Base-by-base conservation (phyloP, 2,113 vertebrate species). In the Rhineura floridana region DNA sequence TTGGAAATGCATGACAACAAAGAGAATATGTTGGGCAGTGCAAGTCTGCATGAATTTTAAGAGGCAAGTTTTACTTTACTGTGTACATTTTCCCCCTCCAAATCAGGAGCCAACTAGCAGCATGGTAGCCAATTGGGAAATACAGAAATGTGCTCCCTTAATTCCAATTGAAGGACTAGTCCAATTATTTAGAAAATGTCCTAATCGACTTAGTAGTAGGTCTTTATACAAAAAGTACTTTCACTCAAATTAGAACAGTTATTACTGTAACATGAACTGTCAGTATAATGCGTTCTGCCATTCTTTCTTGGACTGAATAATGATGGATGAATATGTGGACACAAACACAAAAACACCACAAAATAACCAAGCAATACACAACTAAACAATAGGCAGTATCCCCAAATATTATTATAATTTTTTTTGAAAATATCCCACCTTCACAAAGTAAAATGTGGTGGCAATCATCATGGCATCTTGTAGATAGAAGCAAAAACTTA, bases 11-110 rank as follows among this genome's bases (percentile, higher is more conserved):
- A 81, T 69, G 81, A 65, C 21, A 89, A 77, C 21, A 86, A 55
- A 87, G 84, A 69, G 25, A 87, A 90, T 42, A 84, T 67, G 59
- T 72, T 89, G 84, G 84, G 82, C 48, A 69, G 9, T 50, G 5
- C 23, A 69, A 75, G n/a, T 84, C 30, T 86, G 81, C 23, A 80
- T 85, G 67, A 77, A 67, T 89, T 89, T 77, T 65, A 93, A 46
- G 30, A 82, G 42, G 21, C 28, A 55, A 25, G 70, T 75, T 89
- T 81, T 76, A 82, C 70, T 77, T 77, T 67, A 76, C 69, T 28
- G n/a, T 81, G 83, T 62, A 48, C 69, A 82, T 81, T 62, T 81
- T 33, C 12, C 2, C 33, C 48, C 15, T 21, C 79, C 59, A 50
- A 50, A 76, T 76, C 70, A 76, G 44, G 36, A 88, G 80, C 70